Base-by-base conservation (phyloP, 2,113 vertebrate genomes). In the Mugil cephalus region DNA sequence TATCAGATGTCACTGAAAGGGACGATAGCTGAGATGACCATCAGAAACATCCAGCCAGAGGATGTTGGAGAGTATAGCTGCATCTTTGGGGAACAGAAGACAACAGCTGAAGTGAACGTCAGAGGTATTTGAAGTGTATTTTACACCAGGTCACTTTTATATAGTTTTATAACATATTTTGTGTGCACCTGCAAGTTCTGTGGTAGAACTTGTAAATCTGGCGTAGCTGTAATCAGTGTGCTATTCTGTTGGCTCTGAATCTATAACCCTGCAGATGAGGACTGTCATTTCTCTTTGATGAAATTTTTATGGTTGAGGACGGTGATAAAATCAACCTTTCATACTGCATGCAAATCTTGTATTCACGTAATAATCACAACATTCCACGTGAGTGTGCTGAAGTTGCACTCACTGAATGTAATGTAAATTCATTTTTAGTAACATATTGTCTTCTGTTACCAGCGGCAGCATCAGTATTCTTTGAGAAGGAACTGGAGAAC, bases 21-120 rank as follows among this genome's bases (percentile, higher is more conserved):
- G 12, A 86, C 87, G 15, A 13, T 68, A 14, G 93, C 93, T 2
- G 95, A 96, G 88, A 90, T 97, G 83, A 67, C 86, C 10, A 94
- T 98, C 51, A 90, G 72, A 52, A 94, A 92, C 15, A 53, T 94
- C 54, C 91, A 92, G 47, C 92, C 93, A 0, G 88, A 93, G 77
- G 94, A 95, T 24, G 91, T 95, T 0, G 96, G 96, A 48, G 93
- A 94, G 70, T 97, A 98, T 81, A 95, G 90, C 6, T 98, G 96
- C 3, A 34, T 95, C n/a, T 93, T 94, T 0, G 96, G 95, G 40
- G 94, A 96, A 24, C 94, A 95, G 76, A 94, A 35, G 61, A 96
- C 95, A 0, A 93, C 92, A 0, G 95, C 95, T 1, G 92, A 92
- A 8, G 91, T 98, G 52, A 95, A 87, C 3, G 95, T 99, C 70